Conservation (phyloP, 2,797 vertebrate species). For the Manis pentadactyla region DNA sequence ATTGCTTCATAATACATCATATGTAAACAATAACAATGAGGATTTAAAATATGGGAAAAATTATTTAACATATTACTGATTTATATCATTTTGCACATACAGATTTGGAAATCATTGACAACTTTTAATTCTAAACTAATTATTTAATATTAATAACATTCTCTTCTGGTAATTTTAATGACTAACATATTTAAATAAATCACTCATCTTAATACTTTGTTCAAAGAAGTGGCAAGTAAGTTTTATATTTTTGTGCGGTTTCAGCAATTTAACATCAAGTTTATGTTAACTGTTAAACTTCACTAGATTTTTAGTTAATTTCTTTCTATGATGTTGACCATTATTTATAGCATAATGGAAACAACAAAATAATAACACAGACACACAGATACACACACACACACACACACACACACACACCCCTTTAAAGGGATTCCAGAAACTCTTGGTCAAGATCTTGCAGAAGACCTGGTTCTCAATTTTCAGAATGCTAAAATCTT, state of each 20-base stretch:
- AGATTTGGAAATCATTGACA: background rate
- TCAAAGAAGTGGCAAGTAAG: background rate
- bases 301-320: background rate
- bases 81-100: background rate
- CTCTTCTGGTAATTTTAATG: background rate
- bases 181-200: background rate
- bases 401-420: background rate
- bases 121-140: background rate
- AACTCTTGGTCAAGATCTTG: background rate
- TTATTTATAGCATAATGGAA: background rate
- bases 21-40: background rate
- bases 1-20: background rate
- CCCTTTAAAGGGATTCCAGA: background rate
- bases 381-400: background rate
- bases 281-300: background rate
- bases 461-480: background rate
- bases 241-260: background rate
- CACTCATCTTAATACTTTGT: background rate
- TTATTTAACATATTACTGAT: background rate
- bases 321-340: background rate
- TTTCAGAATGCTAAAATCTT: background rate
- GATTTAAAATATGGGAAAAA: background rate
- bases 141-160: slow-evolving; percentile 11
- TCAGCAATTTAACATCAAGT: background rate
- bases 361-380: background rate